phyloP scores from a whole-genome alignment of 2,113 vertebrate genomes.

The Myrmecophaga tridactyla region DNA sequence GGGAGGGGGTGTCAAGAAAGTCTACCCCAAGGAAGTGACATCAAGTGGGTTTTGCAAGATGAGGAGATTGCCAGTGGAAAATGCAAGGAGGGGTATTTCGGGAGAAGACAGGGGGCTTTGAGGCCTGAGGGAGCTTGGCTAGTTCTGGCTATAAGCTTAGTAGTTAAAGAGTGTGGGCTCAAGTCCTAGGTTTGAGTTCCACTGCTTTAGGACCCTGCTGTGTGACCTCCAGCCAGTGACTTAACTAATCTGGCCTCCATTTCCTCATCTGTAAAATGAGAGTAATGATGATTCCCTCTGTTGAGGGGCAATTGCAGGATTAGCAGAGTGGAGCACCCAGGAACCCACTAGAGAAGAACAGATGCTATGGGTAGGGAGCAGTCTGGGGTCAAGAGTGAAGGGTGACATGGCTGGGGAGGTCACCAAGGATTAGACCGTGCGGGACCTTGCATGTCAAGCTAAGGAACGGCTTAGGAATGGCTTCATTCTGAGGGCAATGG shows the following conservation, averaged over 20 bases:
- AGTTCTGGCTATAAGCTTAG: neutral
- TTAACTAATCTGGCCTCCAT: neutral
- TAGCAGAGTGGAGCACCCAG: neutral
- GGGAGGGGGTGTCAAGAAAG: neutral
- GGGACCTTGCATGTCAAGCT: neutral
- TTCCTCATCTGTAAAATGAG: neutral
- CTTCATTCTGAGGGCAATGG: neutral
- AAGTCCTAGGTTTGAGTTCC: neutral
- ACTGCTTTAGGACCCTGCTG: too few species aligned
- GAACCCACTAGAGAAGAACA: neutral
- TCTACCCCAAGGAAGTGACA: neutral
- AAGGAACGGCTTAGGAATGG: neutral
- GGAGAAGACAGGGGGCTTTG: accelerated
- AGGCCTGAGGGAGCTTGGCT: neutral
- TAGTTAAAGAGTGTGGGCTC: too few species aligned
- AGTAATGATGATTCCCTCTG: neutral
- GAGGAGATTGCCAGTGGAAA: neutral
- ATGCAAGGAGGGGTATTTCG: neutral
- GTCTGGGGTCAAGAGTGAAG: accelerated
- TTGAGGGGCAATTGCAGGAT: accelerated
- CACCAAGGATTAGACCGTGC: neutral
- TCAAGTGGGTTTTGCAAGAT: neutral
- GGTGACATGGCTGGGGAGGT: neutral
- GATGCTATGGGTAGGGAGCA: too few species aligned
- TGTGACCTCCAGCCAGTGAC: neutral